Evolutionary conservation across 1,140 invertebrate species (phyloP).

Genomic region (Neotoxoptera formosana): DNA sequence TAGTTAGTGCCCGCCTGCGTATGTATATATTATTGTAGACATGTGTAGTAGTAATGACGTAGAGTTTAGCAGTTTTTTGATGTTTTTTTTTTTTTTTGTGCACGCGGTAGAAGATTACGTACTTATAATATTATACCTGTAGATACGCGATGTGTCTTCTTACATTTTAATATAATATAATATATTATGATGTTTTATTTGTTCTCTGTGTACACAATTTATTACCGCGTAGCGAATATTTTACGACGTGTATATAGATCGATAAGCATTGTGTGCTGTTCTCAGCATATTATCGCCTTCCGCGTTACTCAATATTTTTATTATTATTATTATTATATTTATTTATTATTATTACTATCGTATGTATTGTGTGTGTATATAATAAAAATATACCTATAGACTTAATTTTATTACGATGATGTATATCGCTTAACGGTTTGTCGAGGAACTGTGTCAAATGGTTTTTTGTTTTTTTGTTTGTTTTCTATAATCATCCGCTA

Average conservation of each 20-base stretch:
- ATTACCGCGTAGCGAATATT: background rate
- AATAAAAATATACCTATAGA: background rate
- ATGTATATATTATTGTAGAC: background rate
- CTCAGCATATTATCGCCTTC: background rate
- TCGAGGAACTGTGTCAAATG: conserved; percentile 28
- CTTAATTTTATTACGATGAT: background rate
- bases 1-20: background rate
- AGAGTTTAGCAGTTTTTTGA: background rate
- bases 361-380: background rate
- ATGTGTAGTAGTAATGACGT: background rate
- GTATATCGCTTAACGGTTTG: conserved; percentile 24
- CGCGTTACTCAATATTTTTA: background rate
- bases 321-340: background rate
- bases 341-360: background rate
- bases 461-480: conserved; percentile 43
- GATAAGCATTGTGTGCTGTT: background rate
- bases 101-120: conserved; percentile 7
- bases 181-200: background rate
- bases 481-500: conserved; percentile 67
- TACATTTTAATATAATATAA: background rate
- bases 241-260: background rate
- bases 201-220: background rate
- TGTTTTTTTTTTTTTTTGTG: background rate
- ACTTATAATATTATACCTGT: background rate
- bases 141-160: background rate